A percentile compares a stretch with the other conserved stretches of the same genome.
These are phyloP conservation scores for Melipona bicolor DNA, from an alignment of 2,888 invertebrate species.

Conservation along the genomic window DNA sequence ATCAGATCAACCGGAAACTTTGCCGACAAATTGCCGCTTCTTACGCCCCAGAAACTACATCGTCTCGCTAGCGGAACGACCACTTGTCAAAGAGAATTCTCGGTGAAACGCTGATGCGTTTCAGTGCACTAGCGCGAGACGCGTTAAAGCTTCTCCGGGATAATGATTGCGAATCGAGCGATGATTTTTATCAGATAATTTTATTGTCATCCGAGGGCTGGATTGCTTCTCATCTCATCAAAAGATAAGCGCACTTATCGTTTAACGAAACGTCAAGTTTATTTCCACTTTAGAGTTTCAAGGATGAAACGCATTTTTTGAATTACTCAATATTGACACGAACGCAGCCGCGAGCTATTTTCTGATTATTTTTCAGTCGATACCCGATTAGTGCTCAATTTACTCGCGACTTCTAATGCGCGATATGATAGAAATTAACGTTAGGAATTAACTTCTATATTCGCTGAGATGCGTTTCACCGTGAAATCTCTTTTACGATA, in stretches of 20 bases:
- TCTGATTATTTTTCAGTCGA: no score
- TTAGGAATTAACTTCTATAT: neutral
- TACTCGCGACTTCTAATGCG: neutral
- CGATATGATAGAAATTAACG: neutral
- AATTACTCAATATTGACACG: no score
- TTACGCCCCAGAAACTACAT: conserved; percentile 35
- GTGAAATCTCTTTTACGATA: conserved; percentile 54
- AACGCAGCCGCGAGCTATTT: neutral
- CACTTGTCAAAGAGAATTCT: conserved; percentile 35
- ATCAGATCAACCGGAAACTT: conserved; percentile 53
- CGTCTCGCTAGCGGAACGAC: conserved; percentile 7
- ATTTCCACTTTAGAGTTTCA: no score
- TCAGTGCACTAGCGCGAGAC: neutral
- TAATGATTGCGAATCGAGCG: neutral
- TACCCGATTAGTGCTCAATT: no score
- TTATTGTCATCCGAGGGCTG: neutral
- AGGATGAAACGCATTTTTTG: no score
- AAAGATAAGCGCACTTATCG: neutral
- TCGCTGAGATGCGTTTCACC: neutral
- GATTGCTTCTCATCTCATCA: neutral
- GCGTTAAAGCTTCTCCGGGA: neutral
- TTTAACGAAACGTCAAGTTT: neutral
- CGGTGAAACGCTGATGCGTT: conserved; percentile 1
- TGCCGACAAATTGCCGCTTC: conserved; percentile 50
- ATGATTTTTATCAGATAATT: neutral